These are phyloP conservation scores for Apus apus DNA, from an alignment of 2,113 vertebrate genomes.

Conservation along the genomic window DNA sequence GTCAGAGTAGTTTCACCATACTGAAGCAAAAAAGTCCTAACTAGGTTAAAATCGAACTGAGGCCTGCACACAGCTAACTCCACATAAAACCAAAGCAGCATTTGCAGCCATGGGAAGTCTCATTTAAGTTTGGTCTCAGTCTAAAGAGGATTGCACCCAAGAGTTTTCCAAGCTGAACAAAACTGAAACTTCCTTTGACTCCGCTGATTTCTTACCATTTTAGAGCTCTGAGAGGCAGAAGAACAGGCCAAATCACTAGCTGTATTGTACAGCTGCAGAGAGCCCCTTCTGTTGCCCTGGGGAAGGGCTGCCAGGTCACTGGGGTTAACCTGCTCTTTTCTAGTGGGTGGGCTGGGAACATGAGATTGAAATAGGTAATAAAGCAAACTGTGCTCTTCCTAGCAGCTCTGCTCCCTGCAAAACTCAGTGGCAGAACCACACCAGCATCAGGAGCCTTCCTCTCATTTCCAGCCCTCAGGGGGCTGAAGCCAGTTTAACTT, in stretches of 20 bases:
- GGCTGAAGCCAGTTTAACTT: background rate
- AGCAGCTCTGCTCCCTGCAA: background rate
- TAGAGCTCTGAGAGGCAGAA: background rate
- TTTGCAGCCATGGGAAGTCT: background rate
- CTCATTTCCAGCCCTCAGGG: background rate
- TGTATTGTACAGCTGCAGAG: background rate
- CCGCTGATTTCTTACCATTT: background rate
- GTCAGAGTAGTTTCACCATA: background rate
- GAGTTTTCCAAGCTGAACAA: background rate
- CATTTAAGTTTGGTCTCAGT: background rate
- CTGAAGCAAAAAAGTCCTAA: background rate
- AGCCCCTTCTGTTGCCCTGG: background rate
- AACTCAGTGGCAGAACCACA: background rate
- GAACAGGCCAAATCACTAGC: background rate
- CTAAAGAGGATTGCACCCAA: background rate
- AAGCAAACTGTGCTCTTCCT: background rate
- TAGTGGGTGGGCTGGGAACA: background rate
- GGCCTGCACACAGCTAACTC: background rate
- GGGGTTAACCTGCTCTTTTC: background rate
- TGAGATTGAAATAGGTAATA: background rate
- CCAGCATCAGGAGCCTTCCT: background rate
- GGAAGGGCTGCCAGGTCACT: background rate
- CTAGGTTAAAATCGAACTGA: background rate
- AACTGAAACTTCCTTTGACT: background rate
- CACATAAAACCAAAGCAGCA: background rate